Conservation (phyloP, 2,113 vertebrate genomes). For the Dasyornis broadbenti region DNA sequence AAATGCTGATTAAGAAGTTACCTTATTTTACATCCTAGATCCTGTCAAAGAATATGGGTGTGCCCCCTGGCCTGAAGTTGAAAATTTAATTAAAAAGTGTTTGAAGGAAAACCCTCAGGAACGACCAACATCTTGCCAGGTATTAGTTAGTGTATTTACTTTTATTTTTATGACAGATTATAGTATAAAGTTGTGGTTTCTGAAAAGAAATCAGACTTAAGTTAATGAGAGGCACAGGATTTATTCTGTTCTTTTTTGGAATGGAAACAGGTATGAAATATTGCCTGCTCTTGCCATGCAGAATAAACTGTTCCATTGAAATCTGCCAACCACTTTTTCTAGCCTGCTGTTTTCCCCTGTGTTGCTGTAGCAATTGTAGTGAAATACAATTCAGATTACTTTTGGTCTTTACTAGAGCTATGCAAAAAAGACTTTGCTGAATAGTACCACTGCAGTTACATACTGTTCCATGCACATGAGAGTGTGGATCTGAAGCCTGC, state of each 20-base stretch:
- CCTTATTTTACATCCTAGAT: conserved; percentile 74
- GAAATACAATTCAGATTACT: neutral
- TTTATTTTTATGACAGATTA: neutral
- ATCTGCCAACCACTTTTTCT: neutral
- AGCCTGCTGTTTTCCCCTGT: neutral
- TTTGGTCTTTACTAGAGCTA: neutral
- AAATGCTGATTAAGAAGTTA: neutral
- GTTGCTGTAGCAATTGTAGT: neutral
- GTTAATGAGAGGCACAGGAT: neutral
- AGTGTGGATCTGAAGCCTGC: neutral
- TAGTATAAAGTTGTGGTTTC: neutral
- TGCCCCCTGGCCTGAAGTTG: conserved; percentile 86
- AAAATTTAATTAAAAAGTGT: conserved; percentile 89
- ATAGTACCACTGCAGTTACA: neutral
- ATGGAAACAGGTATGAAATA: neutral
- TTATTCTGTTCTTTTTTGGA: neutral
- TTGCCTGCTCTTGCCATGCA: neutral
- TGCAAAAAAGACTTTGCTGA: neutral
- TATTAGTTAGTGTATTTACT: conserved; percentile 30
- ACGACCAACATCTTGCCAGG: conserved; percentile 90
- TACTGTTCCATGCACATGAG: neutral
- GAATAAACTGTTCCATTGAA: neutral
- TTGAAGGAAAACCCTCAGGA: conserved; percentile 88
- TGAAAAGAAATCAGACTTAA: neutral
- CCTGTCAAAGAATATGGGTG: conserved; percentile 90